These are phyloP conservation scores for Arnoldichthys spilopterus DNA, from an alignment of 2,797 vertebrate genomes.

Conservation along the genomic window DNA sequence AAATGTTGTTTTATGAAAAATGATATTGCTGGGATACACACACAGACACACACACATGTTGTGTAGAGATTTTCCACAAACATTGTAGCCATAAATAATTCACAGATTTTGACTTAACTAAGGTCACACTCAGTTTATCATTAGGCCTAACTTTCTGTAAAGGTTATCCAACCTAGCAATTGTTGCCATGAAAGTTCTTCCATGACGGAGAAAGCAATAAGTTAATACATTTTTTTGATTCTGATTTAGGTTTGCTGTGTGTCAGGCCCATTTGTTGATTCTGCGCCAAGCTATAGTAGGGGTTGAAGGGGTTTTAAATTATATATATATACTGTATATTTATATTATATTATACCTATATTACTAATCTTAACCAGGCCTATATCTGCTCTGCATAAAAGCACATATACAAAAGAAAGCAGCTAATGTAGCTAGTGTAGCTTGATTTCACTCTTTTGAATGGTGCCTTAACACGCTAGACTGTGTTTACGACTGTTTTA, in stretches of 20 bases:
- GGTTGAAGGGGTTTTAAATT: neutral
- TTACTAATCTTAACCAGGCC: neutral
- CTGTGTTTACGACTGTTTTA: conserved; percentile 57
- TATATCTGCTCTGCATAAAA: neutral
- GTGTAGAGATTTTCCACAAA: no score
- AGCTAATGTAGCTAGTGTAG: conserved; percentile 40
- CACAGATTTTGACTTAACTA: no score
- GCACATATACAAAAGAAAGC: conserved; percentile 4
- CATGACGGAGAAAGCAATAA: no score
- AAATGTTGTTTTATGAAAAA: no score
- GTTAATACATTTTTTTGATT: neutral
- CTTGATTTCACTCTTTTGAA: conserved; percentile 46
- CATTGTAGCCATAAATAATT: no score
- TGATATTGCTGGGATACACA: no score
- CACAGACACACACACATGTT: no score
- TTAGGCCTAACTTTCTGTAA: neutral
- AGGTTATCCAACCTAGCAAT: neutral
- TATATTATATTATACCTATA: no score
- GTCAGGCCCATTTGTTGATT: neutral
- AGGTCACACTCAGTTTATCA: no score
- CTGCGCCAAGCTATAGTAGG: neutral
- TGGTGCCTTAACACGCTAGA: conserved; percentile 52
- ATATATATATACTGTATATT: no score
- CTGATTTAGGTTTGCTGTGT: neutral
- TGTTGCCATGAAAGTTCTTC: neutral